These are phyloP conservation scores for Adelognathus sp. DNA, from an alignment of 2,888 invertebrate species.

Conservation along the genomic window DNA sequence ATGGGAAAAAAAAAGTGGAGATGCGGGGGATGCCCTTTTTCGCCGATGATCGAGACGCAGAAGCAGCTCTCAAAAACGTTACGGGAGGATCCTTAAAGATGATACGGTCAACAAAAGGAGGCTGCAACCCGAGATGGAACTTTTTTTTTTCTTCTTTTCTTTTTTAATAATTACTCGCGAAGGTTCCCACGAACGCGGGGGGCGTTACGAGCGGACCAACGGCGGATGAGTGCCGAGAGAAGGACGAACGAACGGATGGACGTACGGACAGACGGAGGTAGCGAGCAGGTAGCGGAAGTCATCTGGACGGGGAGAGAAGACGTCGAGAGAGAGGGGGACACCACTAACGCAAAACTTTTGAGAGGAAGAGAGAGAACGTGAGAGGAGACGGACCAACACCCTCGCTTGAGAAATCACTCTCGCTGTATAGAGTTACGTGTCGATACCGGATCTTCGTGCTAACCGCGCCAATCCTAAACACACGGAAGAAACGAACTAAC, in stretches of 20 bases:
- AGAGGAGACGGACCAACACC: constrained; percentile 36
- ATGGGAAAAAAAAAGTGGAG: constrained; percentile 27
- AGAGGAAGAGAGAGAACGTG: constrained; percentile 10
- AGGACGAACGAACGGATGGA: constrained; percentile 54
- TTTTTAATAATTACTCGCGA: constrained; percentile 79
- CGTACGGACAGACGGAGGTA: constrained; percentile 71
- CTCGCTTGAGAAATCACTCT: constrained; percentile 77
- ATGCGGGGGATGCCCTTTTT: constrained; percentile 39
- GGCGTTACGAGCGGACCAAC: constrained; percentile 77
- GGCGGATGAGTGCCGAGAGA: constrained; percentile 59
- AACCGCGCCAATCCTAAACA: constrained; percentile 10
- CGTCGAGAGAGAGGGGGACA: constrained; percentile 17
- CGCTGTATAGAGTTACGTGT: constrained; percentile 73
- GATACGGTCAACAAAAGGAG: constrained; percentile 79
- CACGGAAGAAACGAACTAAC: background rate
- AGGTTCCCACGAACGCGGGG: constrained; percentile 80
- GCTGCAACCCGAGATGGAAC: constrained; percentile 76
- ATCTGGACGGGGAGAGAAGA: constrained; percentile 72
- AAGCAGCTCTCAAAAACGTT: constrained; percentile 55
- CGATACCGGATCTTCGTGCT: constrained; percentile 52
- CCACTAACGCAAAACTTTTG: background rate
- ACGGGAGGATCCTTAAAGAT: constrained; percentile 77
- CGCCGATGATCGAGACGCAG: constrained; percentile 54
- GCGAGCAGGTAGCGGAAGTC: constrained; percentile 80
- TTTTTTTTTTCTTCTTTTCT: constrained; percentile 61